Base-by-base conservation (phyloP, 2,113 vertebrate genomes). In the Osmerus eperlanus region DNA sequence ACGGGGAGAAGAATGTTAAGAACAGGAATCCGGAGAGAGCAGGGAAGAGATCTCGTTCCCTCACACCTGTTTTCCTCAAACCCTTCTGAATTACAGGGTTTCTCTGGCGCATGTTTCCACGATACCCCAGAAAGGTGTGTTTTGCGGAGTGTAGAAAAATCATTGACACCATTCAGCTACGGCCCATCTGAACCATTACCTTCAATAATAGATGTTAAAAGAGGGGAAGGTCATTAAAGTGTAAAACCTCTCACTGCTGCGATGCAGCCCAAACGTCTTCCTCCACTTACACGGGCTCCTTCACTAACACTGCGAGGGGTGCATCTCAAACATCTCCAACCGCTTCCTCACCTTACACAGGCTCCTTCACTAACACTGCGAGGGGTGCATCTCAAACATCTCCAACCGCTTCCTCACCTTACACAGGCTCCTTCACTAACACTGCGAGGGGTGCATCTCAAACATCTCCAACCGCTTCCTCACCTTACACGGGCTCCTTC, bases 141-240 rank as follows among this genome's bases (percentile, higher is more conserved):
- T 81, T 19, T 79, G 76, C 75, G 73, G 25, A 67, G 15, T 69
- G 67, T 56, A 16, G 19, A 65, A 75, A 83, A 85, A 83, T 79
- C 77, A 83, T 85, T 69, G 67, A 63, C 64, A 77, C 77, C 65
- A 69, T 78, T 47, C 36, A 53, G 82, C 79, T 86, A 80, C 67
- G 77, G 76, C 81, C 85, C 58, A 82, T 71, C 73, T 55, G 65
- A 83, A 87, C 79, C 71, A 81, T 70, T 73, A 64, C 71, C 73
- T 79, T 92, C 73, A 90, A 91, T 91, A 90, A 90, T 92, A 86
- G 70, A 91, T 90, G 84, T 69, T 56, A 23, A 53, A 76, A 63
- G 78, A 81, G 81, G 81, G 72, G 7, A 85, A 84, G 79, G 85
- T 91, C 88, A 91, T 91, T 81, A 90, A 91, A 91, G 70, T 85